Evolutionary conservation across 2,797 vertebrate species (phyloP).

Genomic region (Orientallactaga sibirica): DNA sequence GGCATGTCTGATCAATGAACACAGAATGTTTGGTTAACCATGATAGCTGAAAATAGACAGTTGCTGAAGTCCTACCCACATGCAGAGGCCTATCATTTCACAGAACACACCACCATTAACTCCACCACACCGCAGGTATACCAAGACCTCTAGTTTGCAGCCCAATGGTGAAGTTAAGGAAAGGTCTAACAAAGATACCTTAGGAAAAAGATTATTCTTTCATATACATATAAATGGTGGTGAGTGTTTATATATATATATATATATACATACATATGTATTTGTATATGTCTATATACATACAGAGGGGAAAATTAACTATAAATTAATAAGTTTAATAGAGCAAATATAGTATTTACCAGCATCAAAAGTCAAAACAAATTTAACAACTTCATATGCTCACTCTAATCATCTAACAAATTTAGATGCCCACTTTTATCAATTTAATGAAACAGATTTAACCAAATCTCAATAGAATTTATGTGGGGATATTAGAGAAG

Average conservation of each 20-base stretch:
- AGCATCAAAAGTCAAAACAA: background rate
- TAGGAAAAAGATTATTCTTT: background rate
- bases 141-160: background rate
- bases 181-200: background rate
- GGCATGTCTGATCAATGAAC: background rate
- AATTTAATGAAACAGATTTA: constrained; percentile 40
- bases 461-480: background rate
- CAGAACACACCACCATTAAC: background rate
- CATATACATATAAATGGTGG: no score
- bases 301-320: background rate
- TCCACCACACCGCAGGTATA: background rate
- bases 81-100: background rate
- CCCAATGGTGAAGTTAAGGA: background rate
- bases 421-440: background rate
- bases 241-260: background rate
- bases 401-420: background rate
- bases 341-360: background rate
- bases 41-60: background rate
- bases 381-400: background rate
- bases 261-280: no score
- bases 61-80: background rate
- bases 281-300: no score
- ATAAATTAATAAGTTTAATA: constrained; percentile 36
- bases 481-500: background rate
- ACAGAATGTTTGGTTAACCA: background rate